phyloP scores from a whole-genome alignment of 1,140 invertebrate species.

The Schmidtea mediterranea region DNA sequence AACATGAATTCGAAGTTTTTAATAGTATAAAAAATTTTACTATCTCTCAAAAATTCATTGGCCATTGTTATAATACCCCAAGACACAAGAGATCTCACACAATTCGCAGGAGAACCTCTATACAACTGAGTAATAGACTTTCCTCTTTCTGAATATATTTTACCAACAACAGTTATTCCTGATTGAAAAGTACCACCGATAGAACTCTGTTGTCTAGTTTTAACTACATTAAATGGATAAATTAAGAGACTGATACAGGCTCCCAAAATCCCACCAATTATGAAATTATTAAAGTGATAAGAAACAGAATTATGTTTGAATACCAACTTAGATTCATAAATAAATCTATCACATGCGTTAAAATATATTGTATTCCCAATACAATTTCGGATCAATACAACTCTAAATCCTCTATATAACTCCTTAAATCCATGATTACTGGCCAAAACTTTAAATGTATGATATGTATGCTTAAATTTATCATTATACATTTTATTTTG shows the following conservation, averaged over 20 bases:
- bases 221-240: slow-evolving; percentile 90
- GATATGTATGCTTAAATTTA: slow-evolving; percentile 56
- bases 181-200: slow-evolving; percentile 52
- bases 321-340: slow-evolving; percentile 28
- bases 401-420: slow-evolving; percentile 37
- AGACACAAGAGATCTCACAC: slow-evolving; percentile 64
- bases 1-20: not conserved
- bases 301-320: not conserved
- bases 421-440: slow-evolving; percentile 37
- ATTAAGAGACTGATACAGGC: slow-evolving; percentile 69
- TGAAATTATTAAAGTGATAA: slow-evolving; percentile 39
- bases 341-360: slow-evolving; percentile 31
- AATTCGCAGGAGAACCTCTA: slow-evolving; percentile 72
- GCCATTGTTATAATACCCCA: slow-evolving; percentile 93
- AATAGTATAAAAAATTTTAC: not conserved
- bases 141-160: slow-evolving; percentile 33
- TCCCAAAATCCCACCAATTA: slow-evolving; percentile 71
- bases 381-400: slow-evolving; percentile 59
- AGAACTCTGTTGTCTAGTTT: slow-evolving; percentile 67
- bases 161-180: slow-evolving; percentile 39
- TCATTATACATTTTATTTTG: slow-evolving; percentile 57
- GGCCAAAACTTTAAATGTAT: slow-evolving; percentile 42
- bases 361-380: slow-evolving; percentile 54
- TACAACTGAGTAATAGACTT: slow-evolving; percentile 53
- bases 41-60: slow-evolving; percentile 38